These are phyloP conservation scores for Heterodera filipjevi DNA, from an alignment of 2,888 invertebrate species.

Conservation along the genomic window DNA sequence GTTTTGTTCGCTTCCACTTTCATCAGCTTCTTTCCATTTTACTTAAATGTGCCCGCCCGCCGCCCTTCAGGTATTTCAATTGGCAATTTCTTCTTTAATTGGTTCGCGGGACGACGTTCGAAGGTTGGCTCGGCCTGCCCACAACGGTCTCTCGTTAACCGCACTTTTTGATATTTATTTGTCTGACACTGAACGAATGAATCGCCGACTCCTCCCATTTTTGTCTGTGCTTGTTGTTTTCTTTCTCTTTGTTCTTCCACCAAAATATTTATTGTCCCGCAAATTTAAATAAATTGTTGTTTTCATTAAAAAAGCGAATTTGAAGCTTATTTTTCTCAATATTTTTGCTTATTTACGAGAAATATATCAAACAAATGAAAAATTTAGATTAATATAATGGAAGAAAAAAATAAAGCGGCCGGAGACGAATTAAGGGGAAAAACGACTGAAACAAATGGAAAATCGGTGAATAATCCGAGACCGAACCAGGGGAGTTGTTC, in stretches of 20 bases:
- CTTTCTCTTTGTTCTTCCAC: slow-evolving; percentile 33
- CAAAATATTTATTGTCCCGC: slow-evolving; percentile 13
- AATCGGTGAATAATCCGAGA: no score
- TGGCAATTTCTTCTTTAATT: background rate
- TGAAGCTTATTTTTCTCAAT: background rate
- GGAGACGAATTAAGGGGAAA: no score
- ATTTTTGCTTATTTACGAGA: background rate
- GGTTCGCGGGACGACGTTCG: background rate
- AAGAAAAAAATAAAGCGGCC: no score
- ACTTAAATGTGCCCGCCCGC: slow-evolving; percentile 1
- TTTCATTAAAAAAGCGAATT: background rate
- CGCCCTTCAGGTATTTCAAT: background rate
- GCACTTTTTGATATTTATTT: slow-evolving; percentile 7
- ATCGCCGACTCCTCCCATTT: background rate
- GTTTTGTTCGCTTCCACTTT: background rate
- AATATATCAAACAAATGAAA: no score
- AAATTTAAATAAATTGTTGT: background rate
- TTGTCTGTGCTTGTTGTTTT: slow-evolving; percentile 29
- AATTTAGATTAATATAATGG: no score
- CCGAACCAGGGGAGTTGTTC: no score
- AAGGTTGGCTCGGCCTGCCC: background rate
- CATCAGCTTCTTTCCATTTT: background rate
- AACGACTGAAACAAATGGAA: no score
- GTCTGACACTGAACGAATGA: background rate
- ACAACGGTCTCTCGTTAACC: background rate